phyloP scores from a whole-genome alignment of 2,888 invertebrate species.

The Nomada ferruginata region DNA sequence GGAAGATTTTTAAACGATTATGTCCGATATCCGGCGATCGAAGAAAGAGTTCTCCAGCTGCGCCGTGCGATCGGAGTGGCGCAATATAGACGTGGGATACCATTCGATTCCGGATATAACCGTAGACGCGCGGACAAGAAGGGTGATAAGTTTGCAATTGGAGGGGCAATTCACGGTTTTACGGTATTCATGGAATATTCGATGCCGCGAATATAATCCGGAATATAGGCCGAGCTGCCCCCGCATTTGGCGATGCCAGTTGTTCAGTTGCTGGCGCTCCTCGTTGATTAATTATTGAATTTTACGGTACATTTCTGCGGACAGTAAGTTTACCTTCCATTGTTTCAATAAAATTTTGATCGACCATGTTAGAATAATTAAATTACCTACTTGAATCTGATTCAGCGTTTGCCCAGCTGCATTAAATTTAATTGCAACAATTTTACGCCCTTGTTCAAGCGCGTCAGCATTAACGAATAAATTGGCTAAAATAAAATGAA shows the following conservation, averaged over 20 bases:
- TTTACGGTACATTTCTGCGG: neutral
- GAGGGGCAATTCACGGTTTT: conserved; percentile 44
- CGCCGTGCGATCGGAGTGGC: conserved; percentile 4
- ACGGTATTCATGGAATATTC: conserved; percentile 52
- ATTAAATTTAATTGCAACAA: too few relatives aligned
- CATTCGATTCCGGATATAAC: conserved; percentile 20
- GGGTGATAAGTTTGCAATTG: conserved; percentile 52
- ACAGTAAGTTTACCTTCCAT: too few relatives aligned
- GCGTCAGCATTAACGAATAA: too few relatives aligned
- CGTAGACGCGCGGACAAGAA: conserved; percentile 37
- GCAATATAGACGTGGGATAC: conserved; percentile 36
- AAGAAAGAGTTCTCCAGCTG: conserved; percentile 16
- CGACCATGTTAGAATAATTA: too few relatives aligned
- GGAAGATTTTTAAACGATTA: conserved; percentile 30
- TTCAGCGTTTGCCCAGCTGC: too few relatives aligned
- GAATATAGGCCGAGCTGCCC: conserved; percentile 11
- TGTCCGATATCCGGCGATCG: conserved; percentile 22
- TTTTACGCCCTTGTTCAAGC: too few relatives aligned
- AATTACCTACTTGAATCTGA: too few relatives aligned
- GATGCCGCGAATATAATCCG: conserved; percentile 42
- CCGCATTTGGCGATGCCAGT: neutral
- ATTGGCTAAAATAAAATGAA: too few relatives aligned
- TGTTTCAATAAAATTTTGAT: too few relatives aligned
- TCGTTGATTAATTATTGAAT: conserved; percentile 13
- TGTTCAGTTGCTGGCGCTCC: neutral